Conservation (phyloP, 2,888 invertebrate species). For the Troglohyphantes excavatus region DNA sequence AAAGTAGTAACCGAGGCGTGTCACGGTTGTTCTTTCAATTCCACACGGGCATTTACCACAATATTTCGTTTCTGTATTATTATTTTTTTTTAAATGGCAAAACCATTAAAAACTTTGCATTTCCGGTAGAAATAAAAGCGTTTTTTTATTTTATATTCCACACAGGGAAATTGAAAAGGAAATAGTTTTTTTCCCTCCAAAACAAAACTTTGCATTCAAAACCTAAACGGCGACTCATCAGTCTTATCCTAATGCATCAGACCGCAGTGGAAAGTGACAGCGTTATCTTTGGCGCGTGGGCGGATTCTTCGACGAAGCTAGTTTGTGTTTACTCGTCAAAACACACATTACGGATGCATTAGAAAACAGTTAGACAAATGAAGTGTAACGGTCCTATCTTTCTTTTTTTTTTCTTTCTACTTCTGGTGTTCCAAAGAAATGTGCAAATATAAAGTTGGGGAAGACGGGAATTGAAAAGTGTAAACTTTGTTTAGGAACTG, state of each 20-base stretch:
- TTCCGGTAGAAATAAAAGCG: not conserved
- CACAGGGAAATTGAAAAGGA: not conserved
- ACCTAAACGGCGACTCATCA: conserved; percentile 35
- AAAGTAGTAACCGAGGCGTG: not conserved
- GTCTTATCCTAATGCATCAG: conserved; percentile 58
- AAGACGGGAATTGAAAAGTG: not conserved
- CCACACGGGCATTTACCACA: not conserved
- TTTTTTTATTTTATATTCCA: not conserved
- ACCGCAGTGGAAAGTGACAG: conserved; percentile 48
- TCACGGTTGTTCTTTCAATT: not conserved
- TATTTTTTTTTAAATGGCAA: not conserved
- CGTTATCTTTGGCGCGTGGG: conserved; percentile 19
- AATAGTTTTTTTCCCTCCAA: not conserved
- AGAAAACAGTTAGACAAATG: conserved; percentile 48
- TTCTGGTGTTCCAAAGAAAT: not conserved
- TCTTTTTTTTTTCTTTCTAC: not conserved
- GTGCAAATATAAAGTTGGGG: not conserved
- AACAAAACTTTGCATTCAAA: not conserved
- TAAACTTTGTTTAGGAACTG: conserved; percentile 1
- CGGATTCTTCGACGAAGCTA: not conserved
- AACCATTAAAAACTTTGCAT: not conserved
- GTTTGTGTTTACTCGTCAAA: conserved; percentile 7
- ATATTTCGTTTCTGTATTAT: not conserved
- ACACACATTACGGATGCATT: conserved; percentile 13
- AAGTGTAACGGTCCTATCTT: conserved; percentile 15